A percentile compares a stretch with the other conserved stretches of the same genome.
Conservation (phyloP, 2,113 vertebrate species). For the Antechinus flavipes region DNA sequence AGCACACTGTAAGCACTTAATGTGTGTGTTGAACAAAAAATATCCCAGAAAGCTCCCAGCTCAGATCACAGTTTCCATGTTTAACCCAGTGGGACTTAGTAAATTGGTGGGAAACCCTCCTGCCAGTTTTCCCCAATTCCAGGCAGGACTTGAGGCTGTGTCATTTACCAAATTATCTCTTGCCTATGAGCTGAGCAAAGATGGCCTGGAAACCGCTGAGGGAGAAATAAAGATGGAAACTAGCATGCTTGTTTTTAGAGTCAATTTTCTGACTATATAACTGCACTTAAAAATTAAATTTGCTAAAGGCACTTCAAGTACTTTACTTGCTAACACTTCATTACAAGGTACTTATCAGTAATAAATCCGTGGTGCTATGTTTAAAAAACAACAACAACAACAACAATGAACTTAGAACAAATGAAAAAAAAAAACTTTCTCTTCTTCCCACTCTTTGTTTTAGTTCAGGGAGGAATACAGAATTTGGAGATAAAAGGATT, state of each 20-base stretch:
- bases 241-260: slow-evolving; percentile 77
- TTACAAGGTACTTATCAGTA: slow-evolving; percentile 74
- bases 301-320: slow-evolving; percentile 81
- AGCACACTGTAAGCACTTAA: neutral
- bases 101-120: slow-evolving; percentile 44
- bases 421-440: slow-evolving; percentile 41
- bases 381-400: slow-evolving; percentile 58
- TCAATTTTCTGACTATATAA: slow-evolving; percentile 82
- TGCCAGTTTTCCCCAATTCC: neutral
- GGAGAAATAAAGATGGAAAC: slow-evolving; percentile 76
- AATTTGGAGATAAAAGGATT: slow-evolving; percentile 63
- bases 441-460: slow-evolving; percentile 46
- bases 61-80: slow-evolving; percentile 23
- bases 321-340: slow-evolving; percentile 70
- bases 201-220: slow-evolving; percentile 62
- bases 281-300: slow-evolving; percentile 82
- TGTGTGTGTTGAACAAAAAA: neutral
- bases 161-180: slow-evolving; percentile 69
- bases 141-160: slow-evolving; percentile 24
- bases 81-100: slow-evolving; percentile 3
- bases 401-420: slow-evolving; percentile 53
- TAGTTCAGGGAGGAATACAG: slow-evolving; percentile 44
- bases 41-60: neutral
- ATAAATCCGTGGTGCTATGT: slow-evolving; percentile 73
- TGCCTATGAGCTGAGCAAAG: slow-evolving; percentile 78